Conservation (phyloP, 2,888 invertebrate genomes). For the Tipula vernalis region DNA sequence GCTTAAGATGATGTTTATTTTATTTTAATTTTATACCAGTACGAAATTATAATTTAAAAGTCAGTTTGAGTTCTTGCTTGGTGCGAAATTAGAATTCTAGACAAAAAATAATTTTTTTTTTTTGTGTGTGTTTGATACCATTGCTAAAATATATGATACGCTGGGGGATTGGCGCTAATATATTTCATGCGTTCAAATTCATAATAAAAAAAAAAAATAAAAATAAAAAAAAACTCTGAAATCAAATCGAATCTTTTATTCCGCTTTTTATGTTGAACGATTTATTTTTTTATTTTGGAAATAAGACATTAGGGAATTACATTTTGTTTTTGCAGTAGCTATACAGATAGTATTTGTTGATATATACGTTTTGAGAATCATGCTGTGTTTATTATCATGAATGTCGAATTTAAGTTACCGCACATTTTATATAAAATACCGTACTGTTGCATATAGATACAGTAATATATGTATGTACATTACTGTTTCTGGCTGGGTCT, state of each 20-base stretch:
- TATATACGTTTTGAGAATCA: neutral
- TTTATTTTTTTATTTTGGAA: neutral
- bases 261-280: neutral
- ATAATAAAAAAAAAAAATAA: neutral
- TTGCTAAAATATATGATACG: neutral
- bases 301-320: neutral
- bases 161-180: neutral
- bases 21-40: neutral
- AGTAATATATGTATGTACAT: neutral
- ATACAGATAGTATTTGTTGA: neutral
- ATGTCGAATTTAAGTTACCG: neutral
- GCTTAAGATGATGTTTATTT: neutral
- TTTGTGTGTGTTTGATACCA: neutral
- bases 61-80: neutral
- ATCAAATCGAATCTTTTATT: slow-evolving; percentile 4
- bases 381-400: neutral
- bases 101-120: neutral
- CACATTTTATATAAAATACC: neutral
- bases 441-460: neutral
- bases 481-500: neutral
- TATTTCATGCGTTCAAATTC: slow-evolving; percentile 4
- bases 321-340: neutral
- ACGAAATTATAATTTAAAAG: neutral
- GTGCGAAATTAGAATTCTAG: neutral
- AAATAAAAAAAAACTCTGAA: neutral